Conservation (phyloP, 2,888 invertebrate genomes). For the Amphipyra tragopoginis region DNA sequence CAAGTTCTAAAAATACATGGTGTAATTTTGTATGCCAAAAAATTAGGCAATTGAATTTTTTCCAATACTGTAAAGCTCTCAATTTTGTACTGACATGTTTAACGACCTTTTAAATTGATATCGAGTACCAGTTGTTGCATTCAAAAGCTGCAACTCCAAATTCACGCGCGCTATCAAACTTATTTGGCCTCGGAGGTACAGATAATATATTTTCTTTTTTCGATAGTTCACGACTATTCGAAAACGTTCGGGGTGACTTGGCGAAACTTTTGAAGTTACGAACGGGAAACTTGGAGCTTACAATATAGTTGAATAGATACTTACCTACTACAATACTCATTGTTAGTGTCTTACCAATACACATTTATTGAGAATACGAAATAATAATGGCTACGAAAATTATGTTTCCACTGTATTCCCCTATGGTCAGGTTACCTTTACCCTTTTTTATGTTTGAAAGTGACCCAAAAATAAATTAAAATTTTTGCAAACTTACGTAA, state of each 20-base stretch:
- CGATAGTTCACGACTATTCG: constrained; percentile 20
- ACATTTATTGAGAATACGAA: too few species aligned
- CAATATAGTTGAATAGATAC: too few species aligned
- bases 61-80: constrained; percentile 23
- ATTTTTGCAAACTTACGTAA: too few species aligned
- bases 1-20: neutral
- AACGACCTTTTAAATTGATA: constrained; percentile 48
- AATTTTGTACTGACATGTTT: constrained; percentile 40
- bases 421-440: too few species aligned
- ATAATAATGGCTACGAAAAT: too few species aligned
- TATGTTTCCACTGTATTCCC: too few species aligned
- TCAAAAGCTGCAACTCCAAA: constrained; percentile 32
- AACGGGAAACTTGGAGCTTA: neutral
- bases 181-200: constrained; percentile 28
- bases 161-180: constrained; percentile 30
- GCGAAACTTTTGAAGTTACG: constrained; percentile 28
- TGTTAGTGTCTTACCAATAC: too few species aligned
- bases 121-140: constrained; percentile 48
- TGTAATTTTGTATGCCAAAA: neutral
- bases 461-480: too few species aligned
- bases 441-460: too few species aligned
- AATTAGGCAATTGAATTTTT: constrained; percentile 15
- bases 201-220: constrained; percentile 41
- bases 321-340: too few species aligned
- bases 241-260: constrained; percentile 35